A percentile compares a stretch with the other conserved stretches of the same genome.
These are phyloP conservation scores for Sebastes steindachneri DNA, from an alignment of 2,797 vertebrate species.

Conservation along the genomic window DNA sequence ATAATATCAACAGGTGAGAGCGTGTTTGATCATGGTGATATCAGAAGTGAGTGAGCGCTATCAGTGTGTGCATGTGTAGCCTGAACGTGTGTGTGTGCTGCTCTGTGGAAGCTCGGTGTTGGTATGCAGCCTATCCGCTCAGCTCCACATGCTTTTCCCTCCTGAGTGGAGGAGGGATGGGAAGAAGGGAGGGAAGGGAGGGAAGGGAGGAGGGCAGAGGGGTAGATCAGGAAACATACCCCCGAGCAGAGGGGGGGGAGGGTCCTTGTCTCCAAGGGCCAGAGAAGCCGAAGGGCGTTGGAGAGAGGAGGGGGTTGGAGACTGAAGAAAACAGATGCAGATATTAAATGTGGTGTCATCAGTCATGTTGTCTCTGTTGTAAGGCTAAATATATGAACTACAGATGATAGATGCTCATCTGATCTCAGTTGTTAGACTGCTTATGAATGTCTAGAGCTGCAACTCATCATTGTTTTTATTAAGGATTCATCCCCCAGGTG, in stretches of 20 bases:
- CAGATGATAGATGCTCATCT: neutral
- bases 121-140: constrained; percentile 60
- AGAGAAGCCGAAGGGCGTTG: constrained; percentile 14
- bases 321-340: neutral
- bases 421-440: neutral
- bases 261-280: constrained; percentile 17
- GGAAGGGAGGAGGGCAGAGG: neutral
- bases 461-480: neutral
- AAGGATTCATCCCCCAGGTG: neutral
- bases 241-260: constrained; percentile 38
- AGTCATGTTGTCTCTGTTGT: constrained; percentile 14
- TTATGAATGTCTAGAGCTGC: neutral
- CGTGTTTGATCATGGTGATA: constrained; percentile 15
- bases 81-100: constrained; percentile 22
- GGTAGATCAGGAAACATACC: constrained; percentile 37
- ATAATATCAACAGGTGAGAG: constrained; percentile 38
- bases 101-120: constrained; percentile 46
- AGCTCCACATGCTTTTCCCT: constrained; percentile 49
- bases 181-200: neutral
- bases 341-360: constrained; percentile 26
- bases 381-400: constrained; percentile 11
- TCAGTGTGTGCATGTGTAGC: constrained; percentile 5
- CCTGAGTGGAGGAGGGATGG: constrained; percentile 51
- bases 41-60: constrained; percentile 1
- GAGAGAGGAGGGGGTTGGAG: constrained; percentile 19